phyloP scores from a whole-genome alignment of 2,113 vertebrate genomes.

The Lontra canadensis region DNA sequence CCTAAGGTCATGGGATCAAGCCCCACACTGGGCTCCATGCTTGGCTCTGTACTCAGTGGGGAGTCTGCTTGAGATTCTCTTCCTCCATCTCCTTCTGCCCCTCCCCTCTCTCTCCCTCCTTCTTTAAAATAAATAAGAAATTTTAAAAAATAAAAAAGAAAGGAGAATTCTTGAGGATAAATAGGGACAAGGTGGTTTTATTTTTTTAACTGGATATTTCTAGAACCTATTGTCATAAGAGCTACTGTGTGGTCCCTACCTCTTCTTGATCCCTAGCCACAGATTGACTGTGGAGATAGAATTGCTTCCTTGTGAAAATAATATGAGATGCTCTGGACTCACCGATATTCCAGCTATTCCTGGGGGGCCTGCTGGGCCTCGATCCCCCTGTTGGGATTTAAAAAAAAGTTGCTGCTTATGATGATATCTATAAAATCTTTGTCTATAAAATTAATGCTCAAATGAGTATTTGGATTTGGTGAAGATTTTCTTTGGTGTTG shows the following conservation, averaged over 20 bases:
- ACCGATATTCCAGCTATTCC: constrained; percentile 64
- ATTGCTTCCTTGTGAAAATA: background rate
- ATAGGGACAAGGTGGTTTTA: background rate
- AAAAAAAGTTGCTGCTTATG: background rate
- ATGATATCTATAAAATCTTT: background rate
- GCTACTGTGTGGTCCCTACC: background rate
- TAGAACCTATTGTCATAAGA: background rate
- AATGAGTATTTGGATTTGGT: background rate
- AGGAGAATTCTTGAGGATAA: background rate
- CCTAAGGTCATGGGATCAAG: background rate
- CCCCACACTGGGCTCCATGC: background rate
- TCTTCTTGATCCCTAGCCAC: background rate
- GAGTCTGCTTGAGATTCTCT: background rate
- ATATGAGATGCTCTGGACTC: constrained; percentile 1
- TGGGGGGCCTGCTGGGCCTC: constrained; percentile 73
- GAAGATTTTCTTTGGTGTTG: background rate
- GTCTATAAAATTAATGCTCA: background rate
- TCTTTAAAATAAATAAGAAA: background rate
- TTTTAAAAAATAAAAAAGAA: background rate
- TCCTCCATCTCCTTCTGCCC: background rate
- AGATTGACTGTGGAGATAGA: background rate
- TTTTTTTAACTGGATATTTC: background rate
- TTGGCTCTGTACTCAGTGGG: background rate
- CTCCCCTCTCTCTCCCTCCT: background rate
- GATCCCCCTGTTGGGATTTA: constrained; percentile 70